phyloP scores from a whole-genome alignment of 2,797 vertebrate species.

The Antrozous pallidus region DNA sequence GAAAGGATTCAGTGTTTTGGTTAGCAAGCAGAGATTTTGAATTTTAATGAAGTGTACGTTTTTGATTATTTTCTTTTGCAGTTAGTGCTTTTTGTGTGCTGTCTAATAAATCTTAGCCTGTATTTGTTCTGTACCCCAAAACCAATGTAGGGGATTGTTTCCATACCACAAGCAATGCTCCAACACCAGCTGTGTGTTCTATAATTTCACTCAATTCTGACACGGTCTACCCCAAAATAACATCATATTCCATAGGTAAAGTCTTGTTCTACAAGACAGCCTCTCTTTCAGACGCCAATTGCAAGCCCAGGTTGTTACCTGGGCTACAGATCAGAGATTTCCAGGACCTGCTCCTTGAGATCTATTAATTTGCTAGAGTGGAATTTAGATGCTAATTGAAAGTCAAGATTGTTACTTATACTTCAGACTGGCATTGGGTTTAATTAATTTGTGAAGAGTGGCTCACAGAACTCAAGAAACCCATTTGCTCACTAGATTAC shows the following conservation, averaged over 20 bases:
- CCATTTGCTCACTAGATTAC: neutral
- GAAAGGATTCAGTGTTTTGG: neutral
- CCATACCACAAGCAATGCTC: neutral
- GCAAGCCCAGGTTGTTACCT: neutral
- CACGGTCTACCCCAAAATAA: neutral
- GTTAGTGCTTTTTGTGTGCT: neutral
- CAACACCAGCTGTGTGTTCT: neutral
- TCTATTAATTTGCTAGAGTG: neutral
- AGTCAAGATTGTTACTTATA: neutral
- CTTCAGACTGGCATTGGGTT: neutral
- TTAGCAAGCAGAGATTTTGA: neutral
- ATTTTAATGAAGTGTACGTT: constrained; percentile 16
- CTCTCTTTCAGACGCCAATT: neutral
- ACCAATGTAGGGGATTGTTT: neutral
- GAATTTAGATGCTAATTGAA: neutral
- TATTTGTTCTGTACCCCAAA: neutral
- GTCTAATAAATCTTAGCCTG: neutral
- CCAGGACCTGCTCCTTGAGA: neutral
- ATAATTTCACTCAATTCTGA: neutral
- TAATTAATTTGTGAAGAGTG: neutral
- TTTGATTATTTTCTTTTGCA: neutral
- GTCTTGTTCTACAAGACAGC: neutral
- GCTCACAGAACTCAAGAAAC: neutral
- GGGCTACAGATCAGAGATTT: neutral
- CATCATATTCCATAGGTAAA: neutral